Percentiles rank a stretch among this genome's conserved stretches.
Conservation (phyloP, 2,113 vertebrate species). For the Morone saxatilis region DNA sequence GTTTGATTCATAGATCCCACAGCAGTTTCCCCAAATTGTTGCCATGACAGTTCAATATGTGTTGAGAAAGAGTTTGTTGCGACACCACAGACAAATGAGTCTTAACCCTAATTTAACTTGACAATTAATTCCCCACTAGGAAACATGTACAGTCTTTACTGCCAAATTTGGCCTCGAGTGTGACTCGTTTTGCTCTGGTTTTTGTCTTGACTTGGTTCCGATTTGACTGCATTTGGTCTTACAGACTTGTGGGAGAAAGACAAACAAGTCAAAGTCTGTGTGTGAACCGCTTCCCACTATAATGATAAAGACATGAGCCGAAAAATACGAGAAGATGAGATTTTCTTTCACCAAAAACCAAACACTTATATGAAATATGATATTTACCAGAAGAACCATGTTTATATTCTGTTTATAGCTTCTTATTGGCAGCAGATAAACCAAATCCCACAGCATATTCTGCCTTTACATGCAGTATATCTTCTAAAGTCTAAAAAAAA, state of each 20-base stretch:
- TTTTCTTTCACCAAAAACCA: constrained; percentile 28
- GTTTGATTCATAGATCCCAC: constrained; percentile 72
- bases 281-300: not conserved
- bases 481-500: constrained; percentile 27
- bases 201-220: not conserved
- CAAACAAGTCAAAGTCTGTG: constrained; percentile 1
- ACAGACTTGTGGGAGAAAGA: not conserved
- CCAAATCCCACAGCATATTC: constrained; percentile 19
- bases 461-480: constrained; percentile 13
- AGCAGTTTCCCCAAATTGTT: constrained; percentile 50
- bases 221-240: not conserved
- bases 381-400: constrained; percentile 11
- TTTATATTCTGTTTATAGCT: constrained; percentile 26
- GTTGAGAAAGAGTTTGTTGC: constrained; percentile 60
- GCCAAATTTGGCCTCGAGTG: constrained; percentile 7
- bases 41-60: constrained; percentile 43
- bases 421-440: constrained; percentile 46
- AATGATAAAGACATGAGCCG: constrained; percentile 22
- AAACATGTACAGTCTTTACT: constrained; percentile 1
- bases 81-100: constrained; percentile 52
- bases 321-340: not conserved
- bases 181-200: not conserved
- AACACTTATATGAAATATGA: constrained; percentile 44
- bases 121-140: constrained; percentile 41
- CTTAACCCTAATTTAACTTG: constrained; percentile 43